Conservation (phyloP, 2,888 invertebrate genomes). For the Lamellibrachia satsuma region DNA sequence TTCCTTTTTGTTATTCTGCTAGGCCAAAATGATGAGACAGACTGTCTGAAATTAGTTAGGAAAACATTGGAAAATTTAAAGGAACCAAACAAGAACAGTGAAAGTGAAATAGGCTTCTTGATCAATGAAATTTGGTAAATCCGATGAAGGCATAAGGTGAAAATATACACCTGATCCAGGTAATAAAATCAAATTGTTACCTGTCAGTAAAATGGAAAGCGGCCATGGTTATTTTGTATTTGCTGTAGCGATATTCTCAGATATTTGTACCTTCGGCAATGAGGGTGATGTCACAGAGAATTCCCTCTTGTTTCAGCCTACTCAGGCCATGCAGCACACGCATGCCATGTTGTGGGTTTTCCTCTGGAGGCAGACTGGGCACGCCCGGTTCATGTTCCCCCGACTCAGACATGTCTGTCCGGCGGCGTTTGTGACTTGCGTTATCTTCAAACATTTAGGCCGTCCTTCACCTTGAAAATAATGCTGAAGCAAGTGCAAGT, state of each 20-base stretch:
- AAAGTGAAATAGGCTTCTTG: too few relatives aligned
- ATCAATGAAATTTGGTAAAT: not conserved
- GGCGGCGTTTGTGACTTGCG: slow-evolving; percentile 1
- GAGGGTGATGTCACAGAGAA: slow-evolving; percentile 64
- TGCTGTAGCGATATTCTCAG: not conserved
- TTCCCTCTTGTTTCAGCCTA: slow-evolving; percentile 62
- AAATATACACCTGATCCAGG: too few relatives aligned
- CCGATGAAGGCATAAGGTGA: too few relatives aligned
- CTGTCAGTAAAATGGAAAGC: slow-evolving; percentile 1
- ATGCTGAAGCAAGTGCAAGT: too few relatives aligned
- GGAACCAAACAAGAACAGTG: too few relatives aligned
- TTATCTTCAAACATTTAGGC: not conserved
- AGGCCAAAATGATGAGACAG: not conserved
- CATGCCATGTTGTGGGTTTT: slow-evolving; percentile 60
- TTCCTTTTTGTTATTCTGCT: not conserved
- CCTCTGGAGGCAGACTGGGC: slow-evolving; percentile 36
- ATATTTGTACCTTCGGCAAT: slow-evolving; percentile 61
- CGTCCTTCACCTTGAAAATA: too few relatives aligned
- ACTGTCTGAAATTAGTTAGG: too few relatives aligned
- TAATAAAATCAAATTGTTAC: not conserved
- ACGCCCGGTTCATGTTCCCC: not conserved
- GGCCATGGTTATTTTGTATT: not conserved
- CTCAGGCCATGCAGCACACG: slow-evolving; percentile 63
- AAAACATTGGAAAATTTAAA: too few relatives aligned
- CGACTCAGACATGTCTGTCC: not conserved